Conservation (phyloP, 2,113 vertebrate species). For the Lonchura striata region DNA sequence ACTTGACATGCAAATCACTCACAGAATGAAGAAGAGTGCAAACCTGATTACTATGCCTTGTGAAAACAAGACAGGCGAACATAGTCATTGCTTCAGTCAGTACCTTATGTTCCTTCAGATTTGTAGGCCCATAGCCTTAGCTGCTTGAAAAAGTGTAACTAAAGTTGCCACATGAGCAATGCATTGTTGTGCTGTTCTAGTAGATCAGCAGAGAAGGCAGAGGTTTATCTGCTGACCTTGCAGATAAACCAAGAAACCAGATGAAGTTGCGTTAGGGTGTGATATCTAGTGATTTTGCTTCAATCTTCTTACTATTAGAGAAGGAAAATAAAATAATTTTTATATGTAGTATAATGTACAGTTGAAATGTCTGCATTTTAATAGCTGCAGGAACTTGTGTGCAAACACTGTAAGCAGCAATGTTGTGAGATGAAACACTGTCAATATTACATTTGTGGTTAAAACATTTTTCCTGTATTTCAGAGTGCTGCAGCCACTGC, state of each 20-base stretch:
- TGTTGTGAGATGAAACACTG: neutral
- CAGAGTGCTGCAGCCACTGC: slow-evolving; percentile 98
- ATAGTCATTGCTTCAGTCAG: neutral
- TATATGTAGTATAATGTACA: neutral
- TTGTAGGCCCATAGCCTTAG: neutral
- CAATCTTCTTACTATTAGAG: neutral
- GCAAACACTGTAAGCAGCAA: neutral
- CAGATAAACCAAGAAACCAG: neutral
- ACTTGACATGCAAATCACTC: neutral
- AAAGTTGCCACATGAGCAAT: neutral
- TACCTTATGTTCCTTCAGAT: neutral
- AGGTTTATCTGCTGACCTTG: neutral
- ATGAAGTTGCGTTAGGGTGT: neutral
- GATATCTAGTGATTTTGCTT: neutral
- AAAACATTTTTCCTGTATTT: slow-evolving; percentile 30
- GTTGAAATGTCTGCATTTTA: neutral
- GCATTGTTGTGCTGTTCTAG: neutral
- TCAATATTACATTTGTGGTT: neutral
- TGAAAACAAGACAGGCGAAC: neutral
- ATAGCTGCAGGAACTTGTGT: neutral
- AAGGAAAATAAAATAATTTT: neutral
- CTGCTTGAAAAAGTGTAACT: neutral
- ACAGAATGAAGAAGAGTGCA: neutral
- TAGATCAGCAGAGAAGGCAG: neutral
- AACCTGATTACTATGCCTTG: neutral